phyloP scores from a whole-genome alignment of 1,140 invertebrate genomes.

The Polypedilum vanderplanki region DNA sequence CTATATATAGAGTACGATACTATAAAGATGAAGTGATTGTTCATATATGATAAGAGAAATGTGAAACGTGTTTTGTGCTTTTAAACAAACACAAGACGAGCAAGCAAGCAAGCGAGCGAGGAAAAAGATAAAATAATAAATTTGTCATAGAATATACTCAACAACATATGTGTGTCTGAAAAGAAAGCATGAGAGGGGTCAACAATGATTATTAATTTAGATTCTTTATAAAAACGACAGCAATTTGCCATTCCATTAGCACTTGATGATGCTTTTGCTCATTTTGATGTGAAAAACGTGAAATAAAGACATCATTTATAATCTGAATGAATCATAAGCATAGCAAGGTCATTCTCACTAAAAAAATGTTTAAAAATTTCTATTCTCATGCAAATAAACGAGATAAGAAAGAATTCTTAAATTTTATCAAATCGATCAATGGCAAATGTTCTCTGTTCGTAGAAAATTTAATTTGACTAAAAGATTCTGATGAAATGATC shows the following conservation, averaged over 20 bases:
- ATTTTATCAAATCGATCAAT: conserved; percentile 5
- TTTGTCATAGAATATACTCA: conserved; percentile 1
- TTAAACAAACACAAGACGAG: not conserved
- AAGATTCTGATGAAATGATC: conserved; percentile 4
- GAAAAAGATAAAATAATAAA: conserved; percentile 16
- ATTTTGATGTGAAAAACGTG: not conserved
- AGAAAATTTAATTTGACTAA: not conserved
- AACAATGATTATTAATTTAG: conserved; percentile 23
- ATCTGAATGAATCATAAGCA: no score
- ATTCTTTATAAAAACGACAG: not conserved
- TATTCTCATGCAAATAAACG: no score
- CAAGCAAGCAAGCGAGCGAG: no score
- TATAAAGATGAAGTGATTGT: conserved; percentile 20
- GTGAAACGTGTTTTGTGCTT: conserved; percentile 6
- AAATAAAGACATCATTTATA: not conserved
- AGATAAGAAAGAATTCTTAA: not conserved
- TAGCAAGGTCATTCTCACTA: no score
- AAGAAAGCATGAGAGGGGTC: conserved; percentile 11
- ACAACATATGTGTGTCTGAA: not conserved
- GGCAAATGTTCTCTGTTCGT: not conserved
- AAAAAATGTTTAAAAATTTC: no score
- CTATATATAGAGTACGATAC: no score
- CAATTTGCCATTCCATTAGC: conserved; percentile 25
- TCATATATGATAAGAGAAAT: conserved; percentile 22
- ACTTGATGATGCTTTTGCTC: conserved; percentile 12